Conservation (phyloP, 2,888 invertebrate species). For the Cryptocephalus primarius region DNA sequence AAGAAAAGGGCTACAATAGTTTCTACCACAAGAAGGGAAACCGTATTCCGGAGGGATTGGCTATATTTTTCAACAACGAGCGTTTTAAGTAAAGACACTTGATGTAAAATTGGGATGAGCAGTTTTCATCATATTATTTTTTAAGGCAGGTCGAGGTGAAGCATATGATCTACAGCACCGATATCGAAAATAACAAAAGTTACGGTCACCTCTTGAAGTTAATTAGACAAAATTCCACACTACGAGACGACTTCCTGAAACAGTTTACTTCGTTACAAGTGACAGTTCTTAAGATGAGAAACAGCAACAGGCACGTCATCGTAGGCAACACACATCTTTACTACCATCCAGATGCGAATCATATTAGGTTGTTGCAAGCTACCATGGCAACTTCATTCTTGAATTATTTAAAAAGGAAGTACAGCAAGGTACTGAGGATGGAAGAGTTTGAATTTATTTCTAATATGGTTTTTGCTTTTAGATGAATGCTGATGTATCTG, state of each 20-base stretch:
- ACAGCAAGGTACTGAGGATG: constrained; percentile 3
- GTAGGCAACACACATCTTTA: constrained; percentile 84
- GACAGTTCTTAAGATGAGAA: constrained; percentile 43
- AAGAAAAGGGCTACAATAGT: constrained; percentile 45
- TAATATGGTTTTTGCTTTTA: constrained; percentile 3
- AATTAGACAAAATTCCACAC: constrained; percentile 44
- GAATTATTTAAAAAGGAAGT: constrained; percentile 5
- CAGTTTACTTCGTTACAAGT: constrained; percentile 57
- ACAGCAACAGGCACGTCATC: constrained; percentile 44
- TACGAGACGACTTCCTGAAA: constrained; percentile 45
- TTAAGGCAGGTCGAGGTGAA: constrained; percentile 41
- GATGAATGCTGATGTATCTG: constrained; percentile 42
- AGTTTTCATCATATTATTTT: background rate
- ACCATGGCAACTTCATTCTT: constrained; percentile 12
- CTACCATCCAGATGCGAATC: constrained; percentile 83
- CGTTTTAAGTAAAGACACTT: constrained; percentile 48
- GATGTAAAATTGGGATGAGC: background rate
- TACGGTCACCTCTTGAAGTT: constrained; percentile 46
- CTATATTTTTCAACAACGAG: constrained; percentile 59
- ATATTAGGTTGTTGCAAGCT: constrained; percentile 62
- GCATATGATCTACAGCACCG: constrained; percentile 46
- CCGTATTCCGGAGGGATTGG: constrained; percentile 67
- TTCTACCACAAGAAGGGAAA: constrained; percentile 62
- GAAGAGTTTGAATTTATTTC: background rate
- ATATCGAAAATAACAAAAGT: constrained; percentile 38